Evolutionary conservation across 2,797 vertebrate species (phyloP).

Genomic region (Semaprochilodus insignis): DNA sequence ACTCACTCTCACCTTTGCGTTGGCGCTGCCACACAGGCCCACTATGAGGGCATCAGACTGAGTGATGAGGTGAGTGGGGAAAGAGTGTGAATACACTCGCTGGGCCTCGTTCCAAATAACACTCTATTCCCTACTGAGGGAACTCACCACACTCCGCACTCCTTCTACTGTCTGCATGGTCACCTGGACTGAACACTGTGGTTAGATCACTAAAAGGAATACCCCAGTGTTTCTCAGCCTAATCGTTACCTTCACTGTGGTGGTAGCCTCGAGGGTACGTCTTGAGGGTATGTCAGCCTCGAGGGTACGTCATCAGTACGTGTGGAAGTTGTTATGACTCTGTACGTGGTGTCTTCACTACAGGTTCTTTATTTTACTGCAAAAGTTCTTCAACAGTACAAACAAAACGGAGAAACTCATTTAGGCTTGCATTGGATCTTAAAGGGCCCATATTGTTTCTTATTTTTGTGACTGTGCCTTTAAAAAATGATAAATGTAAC

Average conservation of each 20-base stretch:
- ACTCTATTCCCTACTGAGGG: slow-evolving; percentile 45
- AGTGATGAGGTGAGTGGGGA: slow-evolving; percentile 81
- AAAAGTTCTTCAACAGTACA: no score
- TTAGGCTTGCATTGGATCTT: no score
- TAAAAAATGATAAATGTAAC: no score
- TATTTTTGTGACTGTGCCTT: no score
- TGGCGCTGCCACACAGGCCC: slow-evolving; percentile 76
- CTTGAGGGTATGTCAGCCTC: no score
- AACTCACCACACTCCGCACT: slow-evolving; percentile 42
- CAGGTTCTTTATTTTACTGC: no score
- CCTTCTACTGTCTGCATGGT: slow-evolving; percentile 26
- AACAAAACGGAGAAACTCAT: no score
- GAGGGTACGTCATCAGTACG: no score
- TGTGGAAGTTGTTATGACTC: no score
- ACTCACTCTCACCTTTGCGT: slow-evolving; percentile 81
- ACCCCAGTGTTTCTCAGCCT: neutral
- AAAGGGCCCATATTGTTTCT: no score
- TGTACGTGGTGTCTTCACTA: no score
- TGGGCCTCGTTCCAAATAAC: slow-evolving; percentile 67
- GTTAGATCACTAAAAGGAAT: neutral
- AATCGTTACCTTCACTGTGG: neutral
- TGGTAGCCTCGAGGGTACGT: no score
- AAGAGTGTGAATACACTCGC: slow-evolving; percentile 67
- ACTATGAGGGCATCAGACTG: slow-evolving; percentile 80
- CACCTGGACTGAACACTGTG: slow-evolving; percentile 10